Percentiles rank a stretch among this genome's conserved stretches.
Conservation (phyloP, 2,797 vertebrate genomes). For the Lutjanus argentimaculatus region DNA sequence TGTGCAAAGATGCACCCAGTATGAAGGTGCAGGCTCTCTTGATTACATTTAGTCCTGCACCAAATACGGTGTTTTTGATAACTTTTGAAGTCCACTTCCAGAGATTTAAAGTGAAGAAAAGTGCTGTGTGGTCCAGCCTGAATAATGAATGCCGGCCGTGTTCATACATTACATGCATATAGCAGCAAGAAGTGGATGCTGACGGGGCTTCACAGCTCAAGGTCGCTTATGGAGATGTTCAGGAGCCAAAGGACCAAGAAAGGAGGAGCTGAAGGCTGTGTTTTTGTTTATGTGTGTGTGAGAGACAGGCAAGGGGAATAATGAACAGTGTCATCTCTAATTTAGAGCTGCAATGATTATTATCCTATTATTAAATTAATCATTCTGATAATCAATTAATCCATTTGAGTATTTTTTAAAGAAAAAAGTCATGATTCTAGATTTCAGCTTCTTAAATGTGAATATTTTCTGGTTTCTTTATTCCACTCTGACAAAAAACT, state of each 20-base stretch:
- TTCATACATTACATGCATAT: conserved; percentile 49
- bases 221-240: conserved; percentile 55
- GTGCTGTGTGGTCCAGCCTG: conserved; percentile 1
- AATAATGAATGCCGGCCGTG: conserved; percentile 43
- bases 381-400: too few relatives aligned
- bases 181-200: conserved; percentile 61
- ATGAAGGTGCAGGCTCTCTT: too few relatives aligned
- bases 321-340: conserved; percentile 14
- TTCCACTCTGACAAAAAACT: too few relatives aligned
- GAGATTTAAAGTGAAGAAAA: not conserved
- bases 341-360: not conserved
- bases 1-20: not conserved
- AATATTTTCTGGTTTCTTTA: too few relatives aligned
- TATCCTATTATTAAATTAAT: too few relatives aligned
- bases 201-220: conserved; percentile 63
- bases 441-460: too few relatives aligned
- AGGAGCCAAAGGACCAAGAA: conserved; percentile 4
- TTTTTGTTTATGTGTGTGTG: not conserved
- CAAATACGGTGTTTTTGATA: not conserved
- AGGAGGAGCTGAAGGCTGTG: conserved; percentile 29
- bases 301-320: not conserved
- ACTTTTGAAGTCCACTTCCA: not conserved
- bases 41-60: too few relatives aligned
- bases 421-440: too few relatives aligned
- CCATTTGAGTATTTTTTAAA: too few relatives aligned